Evolutionary conservation across 2,113 vertebrate genomes (phyloP).

Genomic region (Hepsetus odoe): DNA sequence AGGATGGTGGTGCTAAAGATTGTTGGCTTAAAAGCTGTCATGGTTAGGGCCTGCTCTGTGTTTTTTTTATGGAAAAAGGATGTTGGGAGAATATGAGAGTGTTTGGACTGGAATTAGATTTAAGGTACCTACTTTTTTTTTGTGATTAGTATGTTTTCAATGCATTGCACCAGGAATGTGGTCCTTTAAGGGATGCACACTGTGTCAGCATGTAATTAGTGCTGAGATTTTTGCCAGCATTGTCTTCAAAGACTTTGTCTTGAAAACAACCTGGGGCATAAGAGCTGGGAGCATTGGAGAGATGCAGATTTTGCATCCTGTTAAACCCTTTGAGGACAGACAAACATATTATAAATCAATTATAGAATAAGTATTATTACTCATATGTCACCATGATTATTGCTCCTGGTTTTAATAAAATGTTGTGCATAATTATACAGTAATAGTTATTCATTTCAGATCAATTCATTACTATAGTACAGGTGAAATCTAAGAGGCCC

Average conservation of each 20-base stretch:
- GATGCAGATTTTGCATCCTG: not conserved
- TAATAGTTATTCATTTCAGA: conserved; percentile 19
- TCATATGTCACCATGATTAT: no score
- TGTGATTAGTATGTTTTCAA: conserved; percentile 6
- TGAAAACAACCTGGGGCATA: conserved; percentile 3
- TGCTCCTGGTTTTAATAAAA: not conserved
- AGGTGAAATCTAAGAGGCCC: not conserved
- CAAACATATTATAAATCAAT: no score
- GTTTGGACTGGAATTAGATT: conserved; percentile 7
- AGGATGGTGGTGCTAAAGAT: conserved; percentile 7
- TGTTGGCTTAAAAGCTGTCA: conserved; percentile 14
- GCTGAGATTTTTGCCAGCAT: conserved; percentile 10
- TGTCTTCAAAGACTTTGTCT: conserved; percentile 20
- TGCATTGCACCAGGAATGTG: not conserved
- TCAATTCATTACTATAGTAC: not conserved
- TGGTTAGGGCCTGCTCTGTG: not conserved
- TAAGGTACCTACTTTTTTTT: not conserved
- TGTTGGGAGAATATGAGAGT: not conserved
- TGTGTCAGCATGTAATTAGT: not conserved
- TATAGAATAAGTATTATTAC: not conserved
- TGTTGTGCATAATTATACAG: not conserved
- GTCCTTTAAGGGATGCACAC: not conserved
- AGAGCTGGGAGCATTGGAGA: conserved; percentile 13
- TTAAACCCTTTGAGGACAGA: not conserved
- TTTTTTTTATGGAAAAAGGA: not conserved